Evolutionary conservation across 2,888 invertebrate genomes (phyloP).

Genomic region (Petrolisthes manimaculis): DNA sequence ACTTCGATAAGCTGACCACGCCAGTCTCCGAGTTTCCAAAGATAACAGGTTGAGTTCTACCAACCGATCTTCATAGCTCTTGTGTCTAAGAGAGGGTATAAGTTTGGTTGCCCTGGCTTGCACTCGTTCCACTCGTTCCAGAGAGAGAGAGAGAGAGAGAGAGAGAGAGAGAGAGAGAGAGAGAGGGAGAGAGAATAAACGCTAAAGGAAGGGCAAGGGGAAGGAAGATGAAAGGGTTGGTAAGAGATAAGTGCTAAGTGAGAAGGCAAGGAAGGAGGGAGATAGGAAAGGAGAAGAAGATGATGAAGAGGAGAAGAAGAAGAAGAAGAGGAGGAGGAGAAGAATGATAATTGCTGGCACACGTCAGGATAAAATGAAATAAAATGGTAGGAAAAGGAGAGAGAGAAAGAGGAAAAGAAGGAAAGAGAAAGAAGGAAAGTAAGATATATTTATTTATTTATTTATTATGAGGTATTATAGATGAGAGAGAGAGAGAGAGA

Average conservation of each 20-base stretch:
- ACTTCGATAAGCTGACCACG: no score
- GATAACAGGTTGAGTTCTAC: no score
- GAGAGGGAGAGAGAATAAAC: background rate
- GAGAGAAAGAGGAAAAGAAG: background rate
- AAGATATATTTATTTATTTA: no score
- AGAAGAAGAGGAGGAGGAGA: background rate
- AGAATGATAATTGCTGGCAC: background rate
- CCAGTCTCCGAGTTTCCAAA: no score
- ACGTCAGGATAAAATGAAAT: background rate
- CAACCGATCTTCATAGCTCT: no score
- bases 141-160: constrained; percentile 19
- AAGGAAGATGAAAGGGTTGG: background rate
- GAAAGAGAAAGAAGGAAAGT: no score
- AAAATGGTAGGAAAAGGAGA: background rate
- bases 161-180: constrained; percentile 14
- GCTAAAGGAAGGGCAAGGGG: background rate
- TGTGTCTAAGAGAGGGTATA: no score
- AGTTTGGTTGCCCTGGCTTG: no score
- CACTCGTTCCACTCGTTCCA: no score
- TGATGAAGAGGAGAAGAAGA: background rate
- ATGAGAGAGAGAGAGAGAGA: no score
- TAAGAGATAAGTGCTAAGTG: no score
- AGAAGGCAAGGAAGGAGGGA: background rate
- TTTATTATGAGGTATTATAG: no score
- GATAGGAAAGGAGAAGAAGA: background rate